These are phyloP conservation scores for Sarcophilus harrisii DNA, from an alignment of 2,797 vertebrate species.

Conservation along the genomic window DNA sequence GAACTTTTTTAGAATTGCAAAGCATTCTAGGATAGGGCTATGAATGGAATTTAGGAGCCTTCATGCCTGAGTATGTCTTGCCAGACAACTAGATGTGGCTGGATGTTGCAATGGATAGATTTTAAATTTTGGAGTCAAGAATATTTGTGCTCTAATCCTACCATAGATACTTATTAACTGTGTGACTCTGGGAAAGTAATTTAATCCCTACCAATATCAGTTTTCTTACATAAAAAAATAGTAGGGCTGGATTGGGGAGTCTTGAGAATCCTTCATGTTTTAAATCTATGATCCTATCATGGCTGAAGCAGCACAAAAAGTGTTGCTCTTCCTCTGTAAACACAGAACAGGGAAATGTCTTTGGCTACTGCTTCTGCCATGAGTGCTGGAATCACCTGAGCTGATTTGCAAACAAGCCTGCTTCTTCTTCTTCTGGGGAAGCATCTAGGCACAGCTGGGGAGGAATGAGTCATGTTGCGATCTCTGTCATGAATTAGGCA, in stretches of 20 bases:
- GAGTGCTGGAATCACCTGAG: not conserved
- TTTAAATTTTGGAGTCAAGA: not conserved
- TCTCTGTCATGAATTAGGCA: conserved; percentile 2
- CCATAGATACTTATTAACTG: not conserved
- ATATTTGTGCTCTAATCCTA: not conserved
- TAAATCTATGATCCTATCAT: not conserved
- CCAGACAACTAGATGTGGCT: not conserved
- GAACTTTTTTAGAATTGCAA: not conserved
- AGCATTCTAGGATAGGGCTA: not conserved
- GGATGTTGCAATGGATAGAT: not conserved
- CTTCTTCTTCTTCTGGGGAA: not conserved
- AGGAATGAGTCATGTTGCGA: not conserved
- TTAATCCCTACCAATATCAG: not conserved
- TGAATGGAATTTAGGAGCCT: not conserved
- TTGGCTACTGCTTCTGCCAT: not conserved
- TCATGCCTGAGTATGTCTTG: not conserved
- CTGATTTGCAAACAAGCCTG: not conserved
- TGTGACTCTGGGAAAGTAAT: not conserved
- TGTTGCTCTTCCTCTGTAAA: not conserved
- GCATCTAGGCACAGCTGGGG: not conserved
- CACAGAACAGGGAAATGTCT: not conserved
- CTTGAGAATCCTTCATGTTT: not conserved
- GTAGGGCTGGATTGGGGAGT: not conserved
- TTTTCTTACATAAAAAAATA: not conserved
- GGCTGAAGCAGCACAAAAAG: not conserved